Base-by-base conservation (phyloP, 2,797 vertebrate genomes). In the Falco columbarius region DNA sequence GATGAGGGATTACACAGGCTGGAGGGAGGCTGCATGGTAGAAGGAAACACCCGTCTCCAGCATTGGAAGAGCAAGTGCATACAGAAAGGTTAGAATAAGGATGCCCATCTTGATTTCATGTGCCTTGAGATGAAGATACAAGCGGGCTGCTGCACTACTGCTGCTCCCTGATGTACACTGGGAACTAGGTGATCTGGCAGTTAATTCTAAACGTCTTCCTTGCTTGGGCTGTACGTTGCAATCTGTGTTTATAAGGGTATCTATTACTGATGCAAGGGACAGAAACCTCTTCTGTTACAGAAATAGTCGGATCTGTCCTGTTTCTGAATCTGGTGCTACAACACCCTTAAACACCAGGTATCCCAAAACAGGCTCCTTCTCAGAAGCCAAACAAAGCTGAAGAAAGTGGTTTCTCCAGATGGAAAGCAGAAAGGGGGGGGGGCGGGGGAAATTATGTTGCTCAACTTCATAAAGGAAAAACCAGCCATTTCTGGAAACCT, bases 221-320 rank as follows among this genome's bases (percentile, higher is more conserved):
- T 54, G 26, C 15, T 58, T 46, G 32, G 62, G 30, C 52, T n/a
- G 21, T 20, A 23, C 12, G 3, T 7, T 38, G 58, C 54, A 56
- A 4, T 24, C 27, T 0, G 0, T 12, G n/a, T 29, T 49, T 21
- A 7, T 0, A 36, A n/a, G 30, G 14, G 2, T 44, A 56, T 40
- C 54, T 36, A 17, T 42, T 42, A 61, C n/a, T 27, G 36, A 68
- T 9, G 52, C 8, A 52, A 38, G 12, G n/a, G n/a, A 74, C 14
- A 61, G 66, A 67, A 73, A 38, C 12, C 8, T 32, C 52, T 40
- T 42, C 23, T 49, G 27, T 47, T 66, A 80, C 6, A 62, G 58
- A 56, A 67, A 42, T 3, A 52, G 38, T 23, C 61, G 27, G 32
- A 58, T 32, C 75, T 36, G 32, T 47, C 8, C 23, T 2, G 0